Conservation (phyloP, 2,888 invertebrate genomes). For the Amphipoea oculea region DNA sequence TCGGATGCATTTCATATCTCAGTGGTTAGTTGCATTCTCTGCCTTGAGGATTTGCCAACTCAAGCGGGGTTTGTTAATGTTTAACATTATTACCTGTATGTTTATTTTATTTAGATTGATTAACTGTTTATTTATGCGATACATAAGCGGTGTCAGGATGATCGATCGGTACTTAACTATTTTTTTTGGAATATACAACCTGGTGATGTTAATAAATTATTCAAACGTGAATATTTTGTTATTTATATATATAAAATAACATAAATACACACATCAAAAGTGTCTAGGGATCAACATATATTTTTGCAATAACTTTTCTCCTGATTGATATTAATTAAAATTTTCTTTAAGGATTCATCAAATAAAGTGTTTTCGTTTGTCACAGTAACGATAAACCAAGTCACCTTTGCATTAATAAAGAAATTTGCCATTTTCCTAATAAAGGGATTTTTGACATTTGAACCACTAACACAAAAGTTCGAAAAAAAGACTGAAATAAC, state of each 20-base stretch:
- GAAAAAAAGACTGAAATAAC: too few species aligned
- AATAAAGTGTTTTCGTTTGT: too few species aligned
- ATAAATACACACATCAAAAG: too few species aligned
- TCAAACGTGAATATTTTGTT: not conserved
- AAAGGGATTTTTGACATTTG: too few species aligned
- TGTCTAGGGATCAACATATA: too few species aligned
- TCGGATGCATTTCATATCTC: constrained; percentile 56
- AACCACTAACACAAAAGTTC: too few species aligned
- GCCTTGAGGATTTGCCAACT: constrained; percentile 51
- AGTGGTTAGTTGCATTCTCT: constrained; percentile 34
- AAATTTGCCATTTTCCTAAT: too few species aligned
- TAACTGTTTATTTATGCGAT: constrained; percentile 18
- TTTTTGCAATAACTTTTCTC: too few species aligned
- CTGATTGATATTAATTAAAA: too few species aligned
- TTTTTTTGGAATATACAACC: constrained; percentile 14
- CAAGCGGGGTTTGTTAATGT: constrained; percentile 22
- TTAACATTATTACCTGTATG: constrained; percentile 25
- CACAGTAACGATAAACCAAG: too few species aligned
- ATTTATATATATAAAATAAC: not conserved
- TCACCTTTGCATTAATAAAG: too few species aligned
- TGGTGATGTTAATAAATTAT: not conserved
- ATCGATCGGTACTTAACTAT: constrained; percentile 9
- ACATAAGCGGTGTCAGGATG: constrained; percentile 10
- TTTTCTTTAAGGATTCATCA: too few species aligned
- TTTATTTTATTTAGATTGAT: constrained; percentile 31